Conservation (phyloP, 2,797 vertebrate genomes). For the Coilia nasus region DNA sequence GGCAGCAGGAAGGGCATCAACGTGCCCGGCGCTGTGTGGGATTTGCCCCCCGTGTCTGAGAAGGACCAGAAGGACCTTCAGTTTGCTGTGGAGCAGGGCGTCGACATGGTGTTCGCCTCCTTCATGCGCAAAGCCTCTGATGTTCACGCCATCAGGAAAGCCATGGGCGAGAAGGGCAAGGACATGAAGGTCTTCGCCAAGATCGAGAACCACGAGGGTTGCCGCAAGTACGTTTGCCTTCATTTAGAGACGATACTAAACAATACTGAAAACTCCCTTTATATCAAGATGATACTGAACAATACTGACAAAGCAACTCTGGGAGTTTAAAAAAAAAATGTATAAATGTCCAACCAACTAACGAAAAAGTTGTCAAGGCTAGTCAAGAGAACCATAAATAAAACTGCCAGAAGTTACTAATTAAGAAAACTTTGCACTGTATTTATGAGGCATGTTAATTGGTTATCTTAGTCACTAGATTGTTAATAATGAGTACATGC, state of each 20-base stretch:
- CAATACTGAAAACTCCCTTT: no score
- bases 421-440: no score
- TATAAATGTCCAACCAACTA: not conserved
- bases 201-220: slow-evolving; percentile 97
- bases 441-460: no score
- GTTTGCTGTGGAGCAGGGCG: slow-evolving; percentile 92
- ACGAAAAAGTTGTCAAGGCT: no score
- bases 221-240: slow-evolving; percentile 80
- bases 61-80: slow-evolving; percentile 94
- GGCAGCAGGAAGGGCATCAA: slow-evolving; percentile 99
- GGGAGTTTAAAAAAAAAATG: not conserved
- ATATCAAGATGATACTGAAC: no score
- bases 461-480: no score
- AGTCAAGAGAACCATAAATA: no score
- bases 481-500: no score
- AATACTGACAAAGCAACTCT: not conserved
- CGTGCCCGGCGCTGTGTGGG: slow-evolving; percentile 90
- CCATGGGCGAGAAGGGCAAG: slow-evolving; percentile 94
- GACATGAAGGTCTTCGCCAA: slow-evolving; percentile 99
- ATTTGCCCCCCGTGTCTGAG: slow-evolving; percentile 90
- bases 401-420: no score
- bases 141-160: slow-evolving; percentile 89
- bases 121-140: slow-evolving; percentile 96
- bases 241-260: not conserved
- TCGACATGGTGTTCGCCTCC: slow-evolving; percentile 98